These are phyloP conservation scores for Heliconius hewitsoni DNA, from an alignment of 1,140 invertebrate genomes.

Conservation along the genomic window DNA sequence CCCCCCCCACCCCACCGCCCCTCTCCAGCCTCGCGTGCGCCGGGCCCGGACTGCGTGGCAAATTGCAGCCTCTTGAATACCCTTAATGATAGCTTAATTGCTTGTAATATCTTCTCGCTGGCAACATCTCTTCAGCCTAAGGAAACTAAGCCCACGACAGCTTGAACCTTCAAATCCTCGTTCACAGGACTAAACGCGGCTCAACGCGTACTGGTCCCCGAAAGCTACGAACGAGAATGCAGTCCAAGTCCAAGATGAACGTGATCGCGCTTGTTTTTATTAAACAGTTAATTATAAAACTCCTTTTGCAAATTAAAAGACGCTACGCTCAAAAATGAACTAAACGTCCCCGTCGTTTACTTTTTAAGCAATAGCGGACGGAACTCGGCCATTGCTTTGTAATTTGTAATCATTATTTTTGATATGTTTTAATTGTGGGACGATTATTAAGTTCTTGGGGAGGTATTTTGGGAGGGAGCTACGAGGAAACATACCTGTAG, in stretches of 20 bases:
- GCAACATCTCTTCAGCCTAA: conserved; percentile 20
- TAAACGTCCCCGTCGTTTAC: conserved; percentile 16
- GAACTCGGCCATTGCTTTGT: conserved; percentile 24
- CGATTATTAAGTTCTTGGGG: conserved; percentile 14
- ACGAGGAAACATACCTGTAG: neutral
- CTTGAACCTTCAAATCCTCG: neutral
- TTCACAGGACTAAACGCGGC: neutral
- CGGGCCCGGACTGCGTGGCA: conserved; percentile 33
- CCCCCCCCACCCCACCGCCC: too few species aligned
- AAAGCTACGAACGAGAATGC: conserved; percentile 30
- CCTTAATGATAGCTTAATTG: conserved; percentile 47
- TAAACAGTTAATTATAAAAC: conserved; percentile 38
- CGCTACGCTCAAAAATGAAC: conserved; percentile 30
- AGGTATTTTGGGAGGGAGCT: neutral
- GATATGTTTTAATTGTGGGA: conserved; percentile 23
- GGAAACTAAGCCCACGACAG: conserved; percentile 20
- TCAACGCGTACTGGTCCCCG: conserved; percentile 20
- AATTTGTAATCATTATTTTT: conserved; percentile 32
- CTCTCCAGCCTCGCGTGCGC: conserved; percentile 19
- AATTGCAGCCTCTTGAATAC: conserved; percentile 39
- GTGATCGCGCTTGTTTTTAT: conserved; percentile 32
- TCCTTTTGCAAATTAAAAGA: conserved; percentile 34
- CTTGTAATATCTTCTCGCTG: conserved; percentile 28
- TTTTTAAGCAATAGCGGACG: conserved; percentile 34
- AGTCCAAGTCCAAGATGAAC: conserved; percentile 32